Conservation (phyloP, 2,113 vertebrate species). For the Etheostoma cragini region DNA sequence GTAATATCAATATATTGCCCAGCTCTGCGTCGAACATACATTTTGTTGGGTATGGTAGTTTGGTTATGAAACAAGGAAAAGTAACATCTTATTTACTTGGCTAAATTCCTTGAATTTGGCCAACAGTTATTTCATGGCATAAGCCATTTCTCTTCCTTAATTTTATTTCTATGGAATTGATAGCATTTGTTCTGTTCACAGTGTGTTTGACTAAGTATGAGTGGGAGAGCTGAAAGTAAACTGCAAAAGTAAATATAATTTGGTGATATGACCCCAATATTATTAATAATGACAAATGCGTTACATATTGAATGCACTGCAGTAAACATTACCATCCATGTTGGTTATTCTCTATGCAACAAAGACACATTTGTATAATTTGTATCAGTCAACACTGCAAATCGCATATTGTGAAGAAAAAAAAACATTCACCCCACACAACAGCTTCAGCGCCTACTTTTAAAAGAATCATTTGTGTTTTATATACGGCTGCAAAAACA, state of each 20-base stretch:
- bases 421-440: neutral
- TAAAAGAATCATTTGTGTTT: neutral
- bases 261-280: neutral
- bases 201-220: neutral
- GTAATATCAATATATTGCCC: too few relatives aligned
- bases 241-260: neutral
- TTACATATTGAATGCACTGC: neutral
- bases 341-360: conserved; percentile 14
- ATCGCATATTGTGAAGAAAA: neutral
- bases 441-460: neutral
- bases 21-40: too few relatives aligned
- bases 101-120: too few relatives aligned
- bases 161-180: neutral
- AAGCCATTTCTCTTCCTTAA: neutral
- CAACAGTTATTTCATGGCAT: neutral
- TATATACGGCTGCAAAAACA: neutral
- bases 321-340: neutral
- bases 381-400: neutral
- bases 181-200: neutral
- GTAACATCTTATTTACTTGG: too few relatives aligned
- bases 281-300: conserved; percentile 40
- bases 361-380: conserved; percentile 32
- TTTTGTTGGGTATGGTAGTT: too few relatives aligned
- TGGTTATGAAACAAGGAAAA: too few relatives aligned
- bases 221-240: neutral